These are phyloP conservation scores for Mormyrus proboscirostris DNA, from an alignment of 2,797 vertebrate genomes.

Conservation along the genomic window DNA sequence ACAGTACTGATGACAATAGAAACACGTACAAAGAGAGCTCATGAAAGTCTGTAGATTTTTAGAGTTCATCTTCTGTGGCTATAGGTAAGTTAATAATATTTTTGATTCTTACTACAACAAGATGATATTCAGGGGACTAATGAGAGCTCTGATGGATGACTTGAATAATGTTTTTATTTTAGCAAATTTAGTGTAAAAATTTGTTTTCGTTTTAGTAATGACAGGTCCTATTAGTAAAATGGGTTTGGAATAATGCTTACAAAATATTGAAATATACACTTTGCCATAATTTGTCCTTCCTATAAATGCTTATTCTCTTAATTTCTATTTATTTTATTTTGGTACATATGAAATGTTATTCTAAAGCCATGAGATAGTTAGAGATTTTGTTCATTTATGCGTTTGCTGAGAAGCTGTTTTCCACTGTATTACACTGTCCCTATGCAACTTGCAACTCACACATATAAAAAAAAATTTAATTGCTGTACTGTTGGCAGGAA, in stretches of 20 bases:
- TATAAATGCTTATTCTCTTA: not conserved
- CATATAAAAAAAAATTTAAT: not conserved
- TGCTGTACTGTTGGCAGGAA: not conserved
- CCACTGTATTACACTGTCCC: not conserved
- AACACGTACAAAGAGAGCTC: not conserved
- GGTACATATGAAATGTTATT: not conserved
- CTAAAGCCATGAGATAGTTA: not conserved
- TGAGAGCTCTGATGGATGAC: not conserved
- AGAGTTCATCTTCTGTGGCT: not conserved
- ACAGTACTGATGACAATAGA: not conserved
- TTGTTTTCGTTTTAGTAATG: not conserved
- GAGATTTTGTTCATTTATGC: not conserved
- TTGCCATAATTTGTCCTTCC: not conserved
- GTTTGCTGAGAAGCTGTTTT: not conserved
- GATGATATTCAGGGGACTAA: not conserved
- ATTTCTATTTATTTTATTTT: not conserved
- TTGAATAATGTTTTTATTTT: not conserved
- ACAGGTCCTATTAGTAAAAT: not conserved
- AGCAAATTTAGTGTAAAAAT: not conserved
- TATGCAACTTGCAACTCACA: not conserved
- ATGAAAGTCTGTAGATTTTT: not conserved
- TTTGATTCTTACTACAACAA: not conserved
- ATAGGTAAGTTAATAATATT: not conserved
- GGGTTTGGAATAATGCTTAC: not conserved
- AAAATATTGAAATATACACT: not conserved